Evolutionary conservation across 2,888 invertebrate species (phyloP), one percentile per base, ranked within the genome.

Genomic region (Seira ritae): DNA sequence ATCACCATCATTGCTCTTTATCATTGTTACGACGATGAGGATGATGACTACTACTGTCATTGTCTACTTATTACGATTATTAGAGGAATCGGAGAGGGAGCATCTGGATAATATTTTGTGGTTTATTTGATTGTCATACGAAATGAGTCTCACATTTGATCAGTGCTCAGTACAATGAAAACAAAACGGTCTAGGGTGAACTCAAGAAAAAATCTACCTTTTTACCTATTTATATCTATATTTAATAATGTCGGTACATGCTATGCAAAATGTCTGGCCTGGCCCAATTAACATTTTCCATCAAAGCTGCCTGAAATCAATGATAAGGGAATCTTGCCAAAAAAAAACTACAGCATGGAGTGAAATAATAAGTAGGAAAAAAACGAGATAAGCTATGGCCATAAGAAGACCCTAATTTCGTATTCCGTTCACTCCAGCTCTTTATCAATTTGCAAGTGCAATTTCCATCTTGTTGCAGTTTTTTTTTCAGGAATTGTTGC

Each of bases 11-110:
- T 67, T 20, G 66, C 46, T 66, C 68, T 23, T 73, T 74, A 17
- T 76, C 68, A 76, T 76, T 60, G 76, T 68, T 76, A 66, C 31
- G 65, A 74, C 46, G 65, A 74, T 65, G 22, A 65, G 62, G 23
- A 62, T 67, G 74, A 74, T 66, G 22, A 22, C 73, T 73, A 73
- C 31, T 3, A 55, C 55, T 55, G 55, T 55, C 55, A 55, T 55
- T 55, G 6, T 55, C 55, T 55, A 55, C n/a, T 55, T 55, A 55
- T 55, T 55, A 55, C 3, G 55, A 55, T 55, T 55, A 55, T 42
- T n/a, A n/a, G n/a, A n/a, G n/a, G 8, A 8, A 31, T 8, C 8
- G 31, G 31, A 31, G 31, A 31, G 31, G 55, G 55, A 55, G 55
- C 55, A 55, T 55, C 55, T 55, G 55, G 55, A 55, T 55, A 55